phyloP scores from a whole-genome alignment of 2,888 invertebrate genomes.

The Netelia inedita region DNA sequence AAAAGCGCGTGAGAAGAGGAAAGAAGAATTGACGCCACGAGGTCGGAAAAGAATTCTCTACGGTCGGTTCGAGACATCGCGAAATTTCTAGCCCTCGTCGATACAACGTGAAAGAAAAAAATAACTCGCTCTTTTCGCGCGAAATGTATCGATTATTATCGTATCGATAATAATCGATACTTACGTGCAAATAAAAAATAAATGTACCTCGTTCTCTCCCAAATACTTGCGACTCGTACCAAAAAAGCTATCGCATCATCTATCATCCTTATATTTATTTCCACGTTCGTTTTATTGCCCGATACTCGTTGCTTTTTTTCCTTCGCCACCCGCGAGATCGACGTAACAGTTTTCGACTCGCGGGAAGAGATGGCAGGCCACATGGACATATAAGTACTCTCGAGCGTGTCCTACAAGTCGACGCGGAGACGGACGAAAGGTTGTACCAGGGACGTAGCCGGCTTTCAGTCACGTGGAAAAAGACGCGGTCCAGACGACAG shows the following conservation, averaged over 20 bases:
- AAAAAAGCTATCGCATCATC: slow-evolving; percentile 16
- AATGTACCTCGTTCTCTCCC: too few species aligned
- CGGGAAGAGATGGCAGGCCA: slow-evolving; percentile 10
- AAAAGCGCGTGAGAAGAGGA: neutral
- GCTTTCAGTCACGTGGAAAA: too few species aligned
- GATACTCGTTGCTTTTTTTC: slow-evolving; percentile 21
- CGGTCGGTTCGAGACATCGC: neutral
- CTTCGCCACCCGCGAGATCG: slow-evolving; percentile 60
- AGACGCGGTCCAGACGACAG: too few species aligned
- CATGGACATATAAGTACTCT: slow-evolving; percentile 65
- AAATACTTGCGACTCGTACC: neutral
- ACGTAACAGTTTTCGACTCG: slow-evolving; percentile 40
- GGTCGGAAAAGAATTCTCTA: neutral
- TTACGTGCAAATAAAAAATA: too few species aligned
- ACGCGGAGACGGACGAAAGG: slow-evolving; percentile 41
- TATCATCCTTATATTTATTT: slow-evolving; percentile 10
- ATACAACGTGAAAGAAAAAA: neutral
- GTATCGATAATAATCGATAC: neutral
- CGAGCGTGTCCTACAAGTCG: slow-evolving; percentile 51
- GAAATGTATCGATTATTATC: neutral
- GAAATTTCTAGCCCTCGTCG: neutral
- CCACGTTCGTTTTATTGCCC: slow-evolving; percentile 37
- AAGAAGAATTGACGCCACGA: neutral
- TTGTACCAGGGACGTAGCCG: neutral
- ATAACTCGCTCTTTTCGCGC: neutral